These are phyloP conservation scores for Tragelaphus imberbis DNA, from an alignment of 2,113 vertebrate genomes.

Conservation along the genomic window DNA sequence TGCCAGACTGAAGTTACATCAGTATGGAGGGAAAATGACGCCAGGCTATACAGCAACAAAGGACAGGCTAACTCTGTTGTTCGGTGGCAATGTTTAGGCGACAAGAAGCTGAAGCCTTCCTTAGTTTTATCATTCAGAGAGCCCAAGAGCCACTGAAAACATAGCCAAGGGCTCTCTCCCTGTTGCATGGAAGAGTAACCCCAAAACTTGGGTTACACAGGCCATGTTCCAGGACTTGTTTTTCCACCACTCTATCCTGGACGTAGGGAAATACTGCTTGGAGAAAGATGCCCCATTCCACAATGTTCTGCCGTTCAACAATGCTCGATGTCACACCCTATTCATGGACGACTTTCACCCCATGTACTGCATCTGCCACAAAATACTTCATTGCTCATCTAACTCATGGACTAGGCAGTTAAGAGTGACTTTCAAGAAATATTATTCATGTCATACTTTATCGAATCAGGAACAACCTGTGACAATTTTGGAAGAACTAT, in stretches of 20 bases:
- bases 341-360: background rate
- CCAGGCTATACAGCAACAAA: background rate
- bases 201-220: background rate
- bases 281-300: background rate
- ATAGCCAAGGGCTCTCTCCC: background rate
- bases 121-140: background rate
- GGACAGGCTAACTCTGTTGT: background rate
- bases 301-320: background rate
- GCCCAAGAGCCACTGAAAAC: background rate
- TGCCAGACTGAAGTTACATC: background rate
- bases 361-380: background rate
- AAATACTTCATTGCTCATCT: background rate
- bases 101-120: background rate
- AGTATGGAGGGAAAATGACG: background rate
- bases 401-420: background rate
- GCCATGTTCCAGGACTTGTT: background rate
- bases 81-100: background rate
- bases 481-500: background rate
- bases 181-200: background rate
- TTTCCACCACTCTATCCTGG: background rate
- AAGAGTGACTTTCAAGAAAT: background rate
- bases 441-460: background rate
- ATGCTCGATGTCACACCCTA: background rate
- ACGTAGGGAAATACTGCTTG: background rate
- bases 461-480: background rate